Evolutionary conservation across 2,797 vertebrate species (phyloP), one percentile per base, ranked within the genome.

Genomic region (Chromis chromis): DNA sequence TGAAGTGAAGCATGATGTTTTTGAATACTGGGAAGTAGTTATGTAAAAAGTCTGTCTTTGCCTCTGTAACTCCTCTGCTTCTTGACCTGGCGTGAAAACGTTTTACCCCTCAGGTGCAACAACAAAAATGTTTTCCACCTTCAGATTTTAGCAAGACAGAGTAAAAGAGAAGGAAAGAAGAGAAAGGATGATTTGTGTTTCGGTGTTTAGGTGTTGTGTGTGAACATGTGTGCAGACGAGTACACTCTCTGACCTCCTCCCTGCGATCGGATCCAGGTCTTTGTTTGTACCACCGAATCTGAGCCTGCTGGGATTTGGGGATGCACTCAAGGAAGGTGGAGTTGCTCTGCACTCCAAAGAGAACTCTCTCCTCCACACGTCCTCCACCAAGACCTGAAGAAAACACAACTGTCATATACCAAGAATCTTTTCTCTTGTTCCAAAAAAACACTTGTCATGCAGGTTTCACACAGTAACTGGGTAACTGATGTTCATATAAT

Each of bases 291-390:
- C 95, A 96, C 57, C 71, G 88, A 70, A 95, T 94, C 71, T 89
- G 85, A 57, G 98, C 96, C 95, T 99, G 98, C 60, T 97, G 98
- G 76, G 97, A 99, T 91, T 98, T 98, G 85, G 98, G 97, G 86
- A 96, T 91, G 80, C 98, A 99, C 94, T 99, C 98, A 69, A 99
- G 95, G 92, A 99, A 99, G 27, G 98, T 98, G 59, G 98, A 97
- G 93, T 99, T 99, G 90, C 94, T 96, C 90, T 98, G 96, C 87
- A 99, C 95, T 74, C 97, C 98, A 85, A 97, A 99, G 90, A 98
- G 95, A 89, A 97, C 93, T 93, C 95, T 97, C 94, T 99, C 97
- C 88, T 98, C 97, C 77, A 94, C 92, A 75, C 88, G 91, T 88
- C 96, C 95, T 70, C 94, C 94, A 84, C 88, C 93, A 87, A 94